Conservation (phyloP, 1,140 invertebrate species). For the Stegodyphus dumicola region DNA sequence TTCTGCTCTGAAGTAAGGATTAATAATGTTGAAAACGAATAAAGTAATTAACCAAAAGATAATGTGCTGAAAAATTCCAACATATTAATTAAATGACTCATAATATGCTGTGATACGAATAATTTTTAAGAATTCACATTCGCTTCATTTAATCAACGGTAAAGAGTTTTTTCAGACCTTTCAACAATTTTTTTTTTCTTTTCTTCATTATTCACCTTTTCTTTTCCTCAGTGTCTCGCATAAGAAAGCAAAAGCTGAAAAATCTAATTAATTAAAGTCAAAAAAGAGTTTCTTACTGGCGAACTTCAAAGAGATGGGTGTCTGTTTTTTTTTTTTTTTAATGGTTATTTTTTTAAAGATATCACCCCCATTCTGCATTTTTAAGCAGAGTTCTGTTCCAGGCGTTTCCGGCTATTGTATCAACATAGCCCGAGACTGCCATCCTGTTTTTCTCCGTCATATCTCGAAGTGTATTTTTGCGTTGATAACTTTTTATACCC, state of each 20-base stretch:
- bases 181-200: neutral
- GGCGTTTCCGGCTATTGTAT: constrained; percentile 47
- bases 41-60: constrained; percentile 33
- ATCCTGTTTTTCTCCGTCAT: constrained; percentile 31
- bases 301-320: constrained; percentile 47
- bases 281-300: constrained; percentile 34
- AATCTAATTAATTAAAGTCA: constrained; percentile 60
- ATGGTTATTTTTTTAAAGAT: constrained; percentile 14
- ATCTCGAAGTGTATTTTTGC: constrained; percentile 47
- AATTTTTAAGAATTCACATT: constrained; percentile 45
- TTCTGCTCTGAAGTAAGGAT: neutral
- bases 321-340: constrained; percentile 13
- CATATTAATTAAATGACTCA: constrained; percentile 54
- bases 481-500: constrained; percentile 56
- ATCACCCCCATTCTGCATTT: constrained; percentile 26
- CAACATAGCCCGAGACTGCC: neutral
- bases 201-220: neutral
- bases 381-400: constrained; percentile 25
- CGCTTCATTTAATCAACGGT: constrained; percentile 46
- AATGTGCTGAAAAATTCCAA: constrained; percentile 33
- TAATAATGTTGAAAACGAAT: constrained; percentile 18
- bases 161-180: constrained; percentile 25
- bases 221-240: neutral
- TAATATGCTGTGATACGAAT: constrained; percentile 38
- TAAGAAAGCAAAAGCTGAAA: constrained; percentile 47